A percentile compares a stretch with the other conserved stretches of the same genome.
Conservation (phyloP, 2,888 invertebrate genomes). For the Pilophorus perplexus region DNA sequence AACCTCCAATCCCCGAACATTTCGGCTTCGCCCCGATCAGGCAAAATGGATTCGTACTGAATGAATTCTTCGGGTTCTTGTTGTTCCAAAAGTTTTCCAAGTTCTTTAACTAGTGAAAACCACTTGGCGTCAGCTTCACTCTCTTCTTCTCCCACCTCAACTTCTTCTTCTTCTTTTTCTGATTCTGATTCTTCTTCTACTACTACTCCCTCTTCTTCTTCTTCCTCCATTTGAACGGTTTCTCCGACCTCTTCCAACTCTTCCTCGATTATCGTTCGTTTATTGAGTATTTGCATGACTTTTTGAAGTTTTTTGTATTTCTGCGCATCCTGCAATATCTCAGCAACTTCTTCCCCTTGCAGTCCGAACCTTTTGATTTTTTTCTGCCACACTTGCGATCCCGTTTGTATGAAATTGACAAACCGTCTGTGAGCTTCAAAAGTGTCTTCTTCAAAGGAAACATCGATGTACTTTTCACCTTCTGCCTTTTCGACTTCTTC, state of each 20-base stretch:
- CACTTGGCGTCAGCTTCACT: too few relatives aligned
- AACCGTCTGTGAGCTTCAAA: neutral
- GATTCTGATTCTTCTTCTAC: neutral
- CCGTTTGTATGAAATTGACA: neutral
- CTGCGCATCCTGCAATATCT: conserved; percentile 1
- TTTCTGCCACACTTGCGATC: neutral
- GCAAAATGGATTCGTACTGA: too few relatives aligned
- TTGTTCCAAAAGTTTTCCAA: too few relatives aligned
- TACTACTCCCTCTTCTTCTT: neutral
- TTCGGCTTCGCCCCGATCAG: too few relatives aligned
- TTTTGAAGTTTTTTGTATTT: conserved; percentile 7
- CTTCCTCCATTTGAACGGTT: neutral
- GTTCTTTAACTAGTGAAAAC: too few relatives aligned
- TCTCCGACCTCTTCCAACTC: neutral
- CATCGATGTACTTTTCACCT: neutral
- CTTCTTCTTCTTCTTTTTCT: too few relatives aligned
- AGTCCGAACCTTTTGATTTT: conserved; percentile 3
- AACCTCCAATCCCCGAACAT: too few relatives aligned
- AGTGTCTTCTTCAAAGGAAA: neutral
- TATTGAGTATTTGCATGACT: neutral
- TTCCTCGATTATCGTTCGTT: neutral
- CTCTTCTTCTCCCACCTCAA: too few relatives aligned
- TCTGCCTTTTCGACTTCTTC: neutral
- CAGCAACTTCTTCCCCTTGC: neutral
- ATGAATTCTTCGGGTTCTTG: too few relatives aligned